Percentiles rank a stretch among this genome's conserved stretches.
These are phyloP conservation scores for Thamnophis elegans DNA, from an alignment of 2,797 vertebrate genomes.

Conservation along the genomic window DNA sequence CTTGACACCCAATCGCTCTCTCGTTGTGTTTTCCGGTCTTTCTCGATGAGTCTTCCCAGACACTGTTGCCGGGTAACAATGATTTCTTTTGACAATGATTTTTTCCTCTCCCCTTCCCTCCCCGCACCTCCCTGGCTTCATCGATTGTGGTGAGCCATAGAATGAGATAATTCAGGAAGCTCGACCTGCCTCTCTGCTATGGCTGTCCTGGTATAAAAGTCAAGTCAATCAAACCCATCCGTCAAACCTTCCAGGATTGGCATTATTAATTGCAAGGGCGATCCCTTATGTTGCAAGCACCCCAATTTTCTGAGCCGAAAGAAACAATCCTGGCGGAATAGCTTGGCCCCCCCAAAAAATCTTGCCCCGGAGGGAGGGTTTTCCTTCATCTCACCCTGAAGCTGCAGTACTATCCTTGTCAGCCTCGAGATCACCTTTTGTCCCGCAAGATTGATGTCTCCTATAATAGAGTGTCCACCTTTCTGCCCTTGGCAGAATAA, in stretches of 20 bases:
- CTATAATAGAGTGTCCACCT: constrained; percentile 41
- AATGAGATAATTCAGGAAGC: neutral
- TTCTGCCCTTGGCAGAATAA: constrained; percentile 53
- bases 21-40: neutral
- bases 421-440: neutral
- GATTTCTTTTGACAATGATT: neutral
- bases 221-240: neutral
- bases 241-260: neutral
- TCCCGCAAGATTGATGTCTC: constrained; percentile 39
- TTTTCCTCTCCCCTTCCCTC: neutral
- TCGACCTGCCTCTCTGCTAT: neutral
- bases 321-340: neutral
- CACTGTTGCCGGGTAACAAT: neutral
- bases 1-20: neutral
- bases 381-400: neutral
- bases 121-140: neutral
- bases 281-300: neutral
- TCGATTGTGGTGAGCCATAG: neutral
- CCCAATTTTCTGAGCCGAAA: neutral
- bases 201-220: neutral
- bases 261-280: neutral
- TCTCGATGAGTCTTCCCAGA: neutral
- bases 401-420: neutral
- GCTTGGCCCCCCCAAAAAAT: neutral
- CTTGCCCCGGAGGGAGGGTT: neutral